These are phyloP conservation scores for Zaprionus kolodkinae DNA, from an alignment of 1,140 invertebrate genomes.

Conservation along the genomic window DNA sequence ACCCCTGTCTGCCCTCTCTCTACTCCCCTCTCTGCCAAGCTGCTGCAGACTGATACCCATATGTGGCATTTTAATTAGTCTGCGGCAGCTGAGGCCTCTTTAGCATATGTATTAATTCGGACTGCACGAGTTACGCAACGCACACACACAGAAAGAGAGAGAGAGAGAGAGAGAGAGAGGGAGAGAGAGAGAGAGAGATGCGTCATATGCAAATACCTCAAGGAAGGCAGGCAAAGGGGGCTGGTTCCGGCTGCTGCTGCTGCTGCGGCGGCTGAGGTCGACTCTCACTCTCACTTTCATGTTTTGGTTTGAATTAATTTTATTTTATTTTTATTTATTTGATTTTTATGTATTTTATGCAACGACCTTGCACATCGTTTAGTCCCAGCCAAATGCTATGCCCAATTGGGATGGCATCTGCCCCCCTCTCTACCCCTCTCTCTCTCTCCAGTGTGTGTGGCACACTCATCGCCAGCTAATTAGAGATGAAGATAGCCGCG, in stretches of 20 bases:
- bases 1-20: too few relatives aligned
- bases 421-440: background rate
- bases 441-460: conserved; percentile 8
- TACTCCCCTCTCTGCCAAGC: background rate
- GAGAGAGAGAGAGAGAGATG: background rate
- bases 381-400: background rate
- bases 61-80: conserved; percentile 44
- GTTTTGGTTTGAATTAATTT: conserved; percentile 55
- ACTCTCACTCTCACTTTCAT: conserved; percentile 38
- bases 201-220: conserved; percentile 4
- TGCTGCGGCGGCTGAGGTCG: conserved; percentile 38
- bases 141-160: conserved; percentile 20
- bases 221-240: background rate
- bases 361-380: conserved; percentile 77
- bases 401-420: conserved; percentile 5
- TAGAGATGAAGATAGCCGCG: conserved; percentile 40
- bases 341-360: conserved; percentile 81
- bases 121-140: conserved; percentile 39
- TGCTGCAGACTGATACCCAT: background rate
- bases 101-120: conserved; percentile 45
- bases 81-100: conserved; percentile 12
- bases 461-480: conserved; percentile 49
- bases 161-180: background rate
- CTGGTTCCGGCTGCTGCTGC: conserved; percentile 62
- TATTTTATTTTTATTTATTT: conserved; percentile 62